A percentile compares a stretch with the other conserved stretches of the same genome.
Conservation (phyloP, 2,797 vertebrate genomes). For the Centropyge bicolor region DNA sequence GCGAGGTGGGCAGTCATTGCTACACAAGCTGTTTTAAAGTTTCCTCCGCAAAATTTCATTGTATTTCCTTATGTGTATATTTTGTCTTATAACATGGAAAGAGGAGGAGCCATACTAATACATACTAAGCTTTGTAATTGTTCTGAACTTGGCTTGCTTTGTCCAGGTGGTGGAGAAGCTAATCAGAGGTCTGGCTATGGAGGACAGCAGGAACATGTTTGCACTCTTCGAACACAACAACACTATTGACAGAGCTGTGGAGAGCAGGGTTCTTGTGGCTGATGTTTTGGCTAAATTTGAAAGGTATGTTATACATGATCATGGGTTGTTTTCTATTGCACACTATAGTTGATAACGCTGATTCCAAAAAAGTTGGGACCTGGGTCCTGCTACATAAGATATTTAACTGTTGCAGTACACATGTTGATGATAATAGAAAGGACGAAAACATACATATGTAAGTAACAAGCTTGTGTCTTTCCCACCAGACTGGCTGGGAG, state of each 20-base stretch:
- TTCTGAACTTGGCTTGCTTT: constrained; percentile 4
- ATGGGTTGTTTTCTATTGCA: background rate
- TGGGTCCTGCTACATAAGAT: background rate
- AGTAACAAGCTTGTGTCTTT: constrained; percentile 33
- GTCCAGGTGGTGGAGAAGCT: constrained; percentile 94
- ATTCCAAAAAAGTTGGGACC: no score
- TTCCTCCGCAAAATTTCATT: background rate
- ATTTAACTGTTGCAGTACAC: background rate
- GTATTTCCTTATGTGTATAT: background rate
- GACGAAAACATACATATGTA: constrained; percentile 17
- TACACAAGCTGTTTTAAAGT: background rate
- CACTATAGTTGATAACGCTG: background rate
- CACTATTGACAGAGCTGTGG: constrained; percentile 89
- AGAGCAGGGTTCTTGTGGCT: constrained; percentile 92
- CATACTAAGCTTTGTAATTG: background rate
- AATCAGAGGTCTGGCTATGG: constrained; percentile 94
- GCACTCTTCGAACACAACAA: constrained; percentile 93
- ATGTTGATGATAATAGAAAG: constrained; percentile 5
- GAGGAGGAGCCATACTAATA: background rate
- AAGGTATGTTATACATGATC: constrained; percentile 78
- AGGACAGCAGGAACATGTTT: constrained; percentile 96
- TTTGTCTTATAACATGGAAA: background rate
- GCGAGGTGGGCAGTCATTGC: constrained; percentile 85
- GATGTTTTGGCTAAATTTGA: constrained; percentile 95
- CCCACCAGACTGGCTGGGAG: constrained; percentile 86